Base-by-base conservation (phyloP, 2,797 vertebrate genomes). In the Sciaenops ocellatus region DNA sequence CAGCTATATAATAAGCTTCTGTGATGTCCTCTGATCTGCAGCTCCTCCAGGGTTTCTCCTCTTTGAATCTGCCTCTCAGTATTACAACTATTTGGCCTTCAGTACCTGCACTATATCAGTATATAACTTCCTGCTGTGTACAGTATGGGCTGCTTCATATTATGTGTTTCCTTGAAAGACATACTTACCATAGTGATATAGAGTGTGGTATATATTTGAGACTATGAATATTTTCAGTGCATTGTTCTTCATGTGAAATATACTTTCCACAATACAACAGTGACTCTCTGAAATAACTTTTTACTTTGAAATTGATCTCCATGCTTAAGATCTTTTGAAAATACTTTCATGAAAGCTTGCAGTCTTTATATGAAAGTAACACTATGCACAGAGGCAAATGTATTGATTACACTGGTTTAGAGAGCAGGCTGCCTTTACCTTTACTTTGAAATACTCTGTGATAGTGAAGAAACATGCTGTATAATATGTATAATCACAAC, bases 1-100 rank as follows among this genome's bases (percentile, higher is more conserved):
- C 46, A 69, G 61, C 61, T 30, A 54, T 69, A 38, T 48, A 30
- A 59, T 77, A 75, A 54, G 60, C 46, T 55, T 34, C 24, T 68
- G 64, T 69, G 63, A 70, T 80, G 73, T 78, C 5, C 3, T 77
- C 56, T 73, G 54, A 73, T 79, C 63, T 73, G 28, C 44, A 75
- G 50, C 74, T 60, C 62, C 34, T 69, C 57, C 1, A 30, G 20
- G 47, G 48, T 50, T 11, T 64, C 67, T 62, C 1, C 57, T 57
- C 26, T 47, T 69, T 75, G 22, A 59, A 24, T 69, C 26, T 57
- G 59, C 63, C 51, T 76, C 62, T 63, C 26, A 20, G 56, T 34
- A 42, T 69, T 68, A 55, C 41, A 47, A 9, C 38, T 50, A 24
- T 60, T 66, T 64, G 70, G 52, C 41, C 50, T 84, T 62, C 28